Base-by-base conservation (phyloP, 1,140 invertebrate species). In the Saccostrea cuccullata region DNA sequence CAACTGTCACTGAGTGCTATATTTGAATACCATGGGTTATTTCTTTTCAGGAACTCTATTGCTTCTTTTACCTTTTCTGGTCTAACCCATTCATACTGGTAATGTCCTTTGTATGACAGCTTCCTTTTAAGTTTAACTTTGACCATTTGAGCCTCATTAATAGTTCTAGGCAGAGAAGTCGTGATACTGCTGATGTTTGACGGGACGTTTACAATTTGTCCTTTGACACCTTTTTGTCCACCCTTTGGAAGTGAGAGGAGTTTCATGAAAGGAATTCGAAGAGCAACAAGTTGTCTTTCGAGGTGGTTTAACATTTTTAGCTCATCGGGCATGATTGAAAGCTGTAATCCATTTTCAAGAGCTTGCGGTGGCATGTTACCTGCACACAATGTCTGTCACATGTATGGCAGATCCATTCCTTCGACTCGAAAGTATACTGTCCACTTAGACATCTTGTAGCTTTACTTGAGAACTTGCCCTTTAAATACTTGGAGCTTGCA, bases 391-490 rank as follows among this genome's bases (percentile, higher is more conserved):
- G 40, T n/a, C 82, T 67, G n/a, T 82, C 47, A 88, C 84, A 86
- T 36, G 87, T 88, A 30, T 82, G 70, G 47, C 87, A 88, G 36
- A 88, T 88, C 67, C 84, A 88, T 17, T 88, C 84, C 40, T 82
- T 56, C 0, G 23, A 70, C 2, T 70, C 64, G 26, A 5, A 26
- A 70, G 26, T 26, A 26, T 70, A 70, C 6, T 70, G 20, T 26
- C 64, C 64, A n/a, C 20, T 70, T 70, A 70, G 26, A 70, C 64
- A 70, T 70, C 6, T n/a, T n/a, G 20, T 26, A n/a, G 64, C 64
- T 2, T n/a, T 70, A n/a, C 26, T 26, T n/a, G 20, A 26, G 20
- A 70, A 70, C 9, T 70, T 26, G 26, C 64, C 64, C 0, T 70
- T 26, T 26, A 70, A 1, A 70, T 70, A 70, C 26, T 70, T 70